Conservation (phyloP, 2,888 invertebrate species). For the Philereme transversata region DNA sequence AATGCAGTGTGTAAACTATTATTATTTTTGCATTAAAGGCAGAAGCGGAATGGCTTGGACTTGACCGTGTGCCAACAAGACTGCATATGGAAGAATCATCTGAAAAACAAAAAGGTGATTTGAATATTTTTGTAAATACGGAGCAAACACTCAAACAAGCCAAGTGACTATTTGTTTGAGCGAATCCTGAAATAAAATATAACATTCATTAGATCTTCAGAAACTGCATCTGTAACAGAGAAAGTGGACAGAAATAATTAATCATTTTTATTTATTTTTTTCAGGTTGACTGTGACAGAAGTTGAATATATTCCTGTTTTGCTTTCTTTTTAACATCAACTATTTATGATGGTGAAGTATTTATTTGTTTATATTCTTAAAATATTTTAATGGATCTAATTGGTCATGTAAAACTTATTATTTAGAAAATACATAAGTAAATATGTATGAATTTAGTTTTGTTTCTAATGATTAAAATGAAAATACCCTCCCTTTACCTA, state of each 20-base stretch:
- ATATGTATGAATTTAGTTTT: slow-evolving; percentile 29
- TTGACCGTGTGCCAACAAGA: slow-evolving; percentile 87
- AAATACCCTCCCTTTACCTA: slow-evolving; percentile 70
- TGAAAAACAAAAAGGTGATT: slow-evolving; percentile 83
- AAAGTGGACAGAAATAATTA: slow-evolving; percentile 73
- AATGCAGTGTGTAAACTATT: slow-evolving; percentile 60
- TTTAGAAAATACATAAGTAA: slow-evolving; percentile 50
- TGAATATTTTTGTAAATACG: slow-evolving; percentile 58
- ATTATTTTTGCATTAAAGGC: slow-evolving; percentile 81
- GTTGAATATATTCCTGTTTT: slow-evolving; percentile 47
- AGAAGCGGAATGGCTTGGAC: slow-evolving; percentile 85
- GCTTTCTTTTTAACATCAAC: slow-evolving; percentile 42
- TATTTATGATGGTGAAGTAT: slow-evolving; percentile 46
- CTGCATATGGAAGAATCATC: slow-evolving; percentile 82
- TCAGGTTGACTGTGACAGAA: slow-evolving; percentile 64
- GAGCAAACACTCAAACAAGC: slow-evolving; percentile 74
- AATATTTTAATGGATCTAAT: slow-evolving; percentile 49
- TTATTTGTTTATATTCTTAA: slow-evolving; percentile 40
- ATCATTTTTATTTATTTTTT: slow-evolving; percentile 65
- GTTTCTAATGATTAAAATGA: slow-evolving; percentile 56
- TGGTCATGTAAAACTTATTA: slow-evolving; percentile 44
- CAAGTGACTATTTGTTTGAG: slow-evolving; percentile 58
- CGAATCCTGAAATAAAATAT: slow-evolving; percentile 65
- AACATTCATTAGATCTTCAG: slow-evolving; percentile 70
- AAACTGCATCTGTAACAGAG: slow-evolving; percentile 78